Evolutionary conservation across 2,797 vertebrate genomes (phyloP).

Genomic region (Glossophaga mutica): DNA sequence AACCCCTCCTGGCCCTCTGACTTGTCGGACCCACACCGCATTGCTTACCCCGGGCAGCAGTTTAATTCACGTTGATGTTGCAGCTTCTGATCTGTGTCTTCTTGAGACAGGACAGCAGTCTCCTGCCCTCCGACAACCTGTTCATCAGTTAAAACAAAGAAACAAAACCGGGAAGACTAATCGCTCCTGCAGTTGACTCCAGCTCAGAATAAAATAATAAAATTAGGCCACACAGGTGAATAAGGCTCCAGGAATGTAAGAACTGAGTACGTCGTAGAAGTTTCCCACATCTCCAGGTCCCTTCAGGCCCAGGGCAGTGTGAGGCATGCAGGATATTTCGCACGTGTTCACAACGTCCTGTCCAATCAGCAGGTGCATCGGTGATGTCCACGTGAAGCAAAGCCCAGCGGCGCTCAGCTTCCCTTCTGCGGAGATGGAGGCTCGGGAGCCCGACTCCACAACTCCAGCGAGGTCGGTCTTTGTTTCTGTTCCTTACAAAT

Average conservation of each 20-base stretch:
- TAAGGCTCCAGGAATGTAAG: neutral
- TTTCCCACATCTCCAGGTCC: neutral
- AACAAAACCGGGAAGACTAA: neutral
- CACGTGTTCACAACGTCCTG: neutral
- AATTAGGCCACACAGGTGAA: neutral
- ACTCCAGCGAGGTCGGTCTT: slow-evolving; percentile 28
- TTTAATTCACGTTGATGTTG: neutral
- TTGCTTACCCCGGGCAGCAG: neutral
- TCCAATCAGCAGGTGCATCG: neutral
- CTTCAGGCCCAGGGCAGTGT: neutral
- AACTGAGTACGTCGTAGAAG: neutral
- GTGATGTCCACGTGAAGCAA: neutral
- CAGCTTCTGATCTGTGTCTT: neutral
- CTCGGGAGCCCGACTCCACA: neutral
- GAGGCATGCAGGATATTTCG: neutral
- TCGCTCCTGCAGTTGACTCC: neutral
- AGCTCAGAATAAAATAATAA: neutral
- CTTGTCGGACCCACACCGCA: neutral
- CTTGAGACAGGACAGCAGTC: neutral
- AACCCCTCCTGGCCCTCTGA: neutral
- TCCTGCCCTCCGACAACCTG: neutral
- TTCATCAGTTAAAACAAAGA: neutral
- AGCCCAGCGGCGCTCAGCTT: neutral
- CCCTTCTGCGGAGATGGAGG: neutral
- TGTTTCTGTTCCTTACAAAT: slow-evolving; percentile 20